phyloP scores from a whole-genome alignment of 2,888 invertebrate species.

The Pollenia griseotomentosa region DNA sequence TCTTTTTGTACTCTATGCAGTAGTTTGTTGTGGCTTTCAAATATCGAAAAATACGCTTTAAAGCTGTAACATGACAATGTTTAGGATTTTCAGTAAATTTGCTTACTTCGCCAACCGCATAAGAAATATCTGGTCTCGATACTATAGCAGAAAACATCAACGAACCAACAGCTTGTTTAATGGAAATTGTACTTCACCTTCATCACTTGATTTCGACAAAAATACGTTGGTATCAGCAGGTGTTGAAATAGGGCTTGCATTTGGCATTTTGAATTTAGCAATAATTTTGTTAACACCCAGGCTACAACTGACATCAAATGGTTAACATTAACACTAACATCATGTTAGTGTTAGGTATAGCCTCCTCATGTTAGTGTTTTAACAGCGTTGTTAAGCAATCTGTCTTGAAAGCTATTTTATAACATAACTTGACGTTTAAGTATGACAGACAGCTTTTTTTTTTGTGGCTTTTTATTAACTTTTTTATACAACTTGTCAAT shows the following conservation, averaged over 20 bases:
- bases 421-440: no score
- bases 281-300: conserved; percentile 68
- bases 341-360: no score
- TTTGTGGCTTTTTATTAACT: no score
- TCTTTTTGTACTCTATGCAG: conserved; percentile 55
- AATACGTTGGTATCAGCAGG: conserved; percentile 57
- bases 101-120: conserved; percentile 63
- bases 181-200: conserved; percentile 58
- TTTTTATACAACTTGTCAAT: no score
- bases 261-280: conserved; percentile 70
- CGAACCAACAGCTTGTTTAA: conserved; percentile 74
- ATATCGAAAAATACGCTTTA: conserved; percentile 72
- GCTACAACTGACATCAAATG: no score
- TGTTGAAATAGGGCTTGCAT: conserved; percentile 67
- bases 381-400: no score
- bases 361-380: no score
- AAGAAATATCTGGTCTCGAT: conserved; percentile 73
- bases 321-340: no score
- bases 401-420: no score
- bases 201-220: conserved; percentile 39
- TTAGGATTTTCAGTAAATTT: conserved; percentile 58
- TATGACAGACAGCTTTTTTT: no score
- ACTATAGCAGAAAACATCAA: conserved; percentile 73
- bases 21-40: conserved; percentile 50
- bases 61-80: conserved; percentile 51